Evolutionary conservation across 2,797 vertebrate species (phyloP), one percentile per base, ranked within the genome.

Genomic region (Amblyraja radiata): DNA sequence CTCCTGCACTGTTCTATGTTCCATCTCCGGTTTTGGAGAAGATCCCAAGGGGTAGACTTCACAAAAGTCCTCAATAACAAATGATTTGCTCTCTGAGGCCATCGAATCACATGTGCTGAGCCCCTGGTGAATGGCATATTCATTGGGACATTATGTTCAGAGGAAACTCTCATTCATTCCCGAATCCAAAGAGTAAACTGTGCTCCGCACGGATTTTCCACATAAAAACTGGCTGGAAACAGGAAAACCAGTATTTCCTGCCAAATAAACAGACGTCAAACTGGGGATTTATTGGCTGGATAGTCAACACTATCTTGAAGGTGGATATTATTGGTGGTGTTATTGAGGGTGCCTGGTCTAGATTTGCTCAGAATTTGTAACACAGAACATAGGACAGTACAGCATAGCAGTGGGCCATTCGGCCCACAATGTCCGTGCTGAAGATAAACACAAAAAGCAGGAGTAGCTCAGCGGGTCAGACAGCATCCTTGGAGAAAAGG

Each of bases 181-280:
- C 54, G 46, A 54, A 54, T 83, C 80, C 54, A 58, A 21, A 46
- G 46, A 58, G 46, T 5, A 58, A n/a, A 84, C 32, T 84, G 81
- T 84, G 81, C 54, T 84, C 61, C n/a, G 54, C 54, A 61, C 23
- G 54, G 25, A 84, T 84, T 84, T 84, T 84, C 81, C 81, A 16
- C 11, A 61, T 84, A 84, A 61, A 68, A 61, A 11, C 25, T n/a
- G 1, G 23, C 39, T 83, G 23, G 80, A 21, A 83, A 83, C 80
- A 58, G 25, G 81, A 63, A 84, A 84, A 25, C 81, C 54, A 84
- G 25, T 10, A 63, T 84, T 10, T 84, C 21, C 81, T 84, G 81
- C 25, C 81, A 61, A 61, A 61, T 84, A 63, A 13, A n/a, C 11
- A 84, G n/a, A 61, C 11, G 1, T 25, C 81, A 84, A 61, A 84